Evolutionary conservation across 2,113 vertebrate genomes (phyloP), one percentile per base, ranked within the genome.

Genomic region (Lichenostomus cassidix): DNA sequence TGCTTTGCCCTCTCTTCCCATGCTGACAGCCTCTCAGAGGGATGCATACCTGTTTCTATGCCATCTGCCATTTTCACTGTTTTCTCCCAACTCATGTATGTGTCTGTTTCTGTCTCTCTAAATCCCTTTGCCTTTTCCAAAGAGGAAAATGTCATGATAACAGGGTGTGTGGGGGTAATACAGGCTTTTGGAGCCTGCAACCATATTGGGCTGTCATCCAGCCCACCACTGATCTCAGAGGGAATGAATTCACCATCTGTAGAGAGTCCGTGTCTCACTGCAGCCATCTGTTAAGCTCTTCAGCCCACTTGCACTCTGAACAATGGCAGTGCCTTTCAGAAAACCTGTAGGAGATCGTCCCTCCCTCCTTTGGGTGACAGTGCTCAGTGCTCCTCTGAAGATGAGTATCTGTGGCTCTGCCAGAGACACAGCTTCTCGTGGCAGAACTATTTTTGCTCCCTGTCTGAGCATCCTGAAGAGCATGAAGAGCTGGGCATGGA

Each of bases 271-370:
- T 97, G 95, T 95, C 97, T 97, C 96, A 94, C 95, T 92, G 94
- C 91, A 87, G 47, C 98, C 97, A 98, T 98, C 97, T 98, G 97
- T 96, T 97, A 87, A 92, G 94, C 87, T 96, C 84, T 83, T 96
- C 90, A 97, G 88, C 94, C 97, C 97, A 97, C 97, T 97, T 98
- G 97, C 87, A 81, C 84, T 94, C 84, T 95, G 89, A 97, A 96
- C 97, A 97, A 83, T 95, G 91, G 85, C 68, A 95, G 63, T 85
- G 89, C 94, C 92, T 97, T 97, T 87, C 95, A 95, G 95, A 96
- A 97, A 97, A 94, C 81, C 58, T 39, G 82, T 84, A 92, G 96
- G 95, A 94, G 91, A 92, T 47, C 44, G 58, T 82, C 53, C 12
- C 44, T 94, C n/a, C 49, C 65, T 94, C 68, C 64, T 90, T 62